Evolutionary conservation across 2,888 invertebrate genomes (phyloP).

Genomic region (Disparrhopalites patrizii): DNA sequence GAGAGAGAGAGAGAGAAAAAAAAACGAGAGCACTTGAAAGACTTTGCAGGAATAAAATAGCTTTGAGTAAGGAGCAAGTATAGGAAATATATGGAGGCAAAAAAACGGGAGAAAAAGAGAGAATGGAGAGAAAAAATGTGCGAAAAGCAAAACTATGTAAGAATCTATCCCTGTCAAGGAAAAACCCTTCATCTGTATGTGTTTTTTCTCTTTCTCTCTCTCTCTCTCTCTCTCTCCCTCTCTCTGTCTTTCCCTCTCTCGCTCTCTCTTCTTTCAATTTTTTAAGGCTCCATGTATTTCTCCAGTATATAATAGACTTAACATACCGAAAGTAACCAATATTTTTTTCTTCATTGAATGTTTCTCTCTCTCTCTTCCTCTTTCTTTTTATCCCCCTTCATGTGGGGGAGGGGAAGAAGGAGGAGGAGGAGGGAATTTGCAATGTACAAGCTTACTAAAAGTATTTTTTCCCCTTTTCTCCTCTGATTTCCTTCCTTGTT

Average conservation of each 20-base stretch:
- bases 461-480: too few species aligned
- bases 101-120: slow-evolving; percentile 22
- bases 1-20: not conserved
- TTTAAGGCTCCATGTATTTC: too few species aligned
- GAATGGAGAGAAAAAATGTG: slow-evolving; percentile 33
- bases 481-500: too few species aligned
- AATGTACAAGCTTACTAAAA: too few species aligned
- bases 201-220: not conserved
- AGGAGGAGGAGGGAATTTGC: too few species aligned
- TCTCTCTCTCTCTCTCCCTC: not conserved
- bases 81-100: slow-evolving; percentile 23
- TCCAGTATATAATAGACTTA: too few species aligned
- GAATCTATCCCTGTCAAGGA: slow-evolving; percentile 47
- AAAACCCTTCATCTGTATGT: slow-evolving; percentile 13
- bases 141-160: slow-evolving; percentile 49
- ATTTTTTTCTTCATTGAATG: too few species aligned
- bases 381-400: too few species aligned
- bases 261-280: not conserved
- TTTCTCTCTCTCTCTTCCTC: too few species aligned
- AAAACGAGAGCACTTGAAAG: slow-evolving; percentile 14
- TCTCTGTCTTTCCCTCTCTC: too few species aligned
- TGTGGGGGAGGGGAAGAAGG: too few species aligned
- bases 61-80: slow-evolving; percentile 15
- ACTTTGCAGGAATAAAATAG: slow-evolving; percentile 31
- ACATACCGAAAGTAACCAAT: too few species aligned